Base-by-base conservation (phyloP, 1,140 invertebrate species). In the Lordiphosa collinella region DNA sequence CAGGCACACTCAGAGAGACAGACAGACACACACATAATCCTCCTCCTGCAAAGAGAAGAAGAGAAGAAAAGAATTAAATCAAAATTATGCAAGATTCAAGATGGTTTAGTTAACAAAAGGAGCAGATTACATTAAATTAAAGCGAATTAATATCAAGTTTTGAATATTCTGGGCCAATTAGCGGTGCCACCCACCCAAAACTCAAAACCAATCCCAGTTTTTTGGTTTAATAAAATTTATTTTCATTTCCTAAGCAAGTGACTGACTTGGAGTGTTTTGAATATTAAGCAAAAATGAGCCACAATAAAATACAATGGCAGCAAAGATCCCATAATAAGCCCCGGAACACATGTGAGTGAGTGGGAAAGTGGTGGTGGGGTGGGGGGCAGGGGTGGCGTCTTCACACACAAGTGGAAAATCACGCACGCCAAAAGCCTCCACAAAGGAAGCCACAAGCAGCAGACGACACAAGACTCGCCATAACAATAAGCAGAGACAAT, bases 21-120 rank as follows among this genome's bases (percentile, higher is more conserved):
- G 57, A 63, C 74, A 80, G 74, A 79, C 65, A 74, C 74, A 58
- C 74, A 79, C 80, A 70, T 74, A 74, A 79, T 63, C 35, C 63
- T 63, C 35, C 63, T 66, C 35, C 63, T 66, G 62, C 31, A 66
- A 66, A 9, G 13, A 48, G 31, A 60, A 7, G 7, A 35, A 13
- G 12, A 36, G 9, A 14, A 16, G 36, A 65, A 46, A 62, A 52
- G 47, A 29, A 37, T 18, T 32, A 18, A 11, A 10, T 1, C 36
- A 51, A 66, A 57, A 54, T 66, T 67, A 32, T 64, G 7, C 41
- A 44, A 44, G 41, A 44, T 18, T 9, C 29, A 29, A 12, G 12
- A 44, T 44, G 46, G 56, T 53, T 58, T 57, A 57, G 47, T 55
- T 47, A 48, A 52, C 38, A 57, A 62, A 66, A 56, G 50, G 35